These are phyloP conservation scores for Plebejus anna DNA, from an alignment of 2,888 invertebrate genomes.

Conservation along the genomic window DNA sequence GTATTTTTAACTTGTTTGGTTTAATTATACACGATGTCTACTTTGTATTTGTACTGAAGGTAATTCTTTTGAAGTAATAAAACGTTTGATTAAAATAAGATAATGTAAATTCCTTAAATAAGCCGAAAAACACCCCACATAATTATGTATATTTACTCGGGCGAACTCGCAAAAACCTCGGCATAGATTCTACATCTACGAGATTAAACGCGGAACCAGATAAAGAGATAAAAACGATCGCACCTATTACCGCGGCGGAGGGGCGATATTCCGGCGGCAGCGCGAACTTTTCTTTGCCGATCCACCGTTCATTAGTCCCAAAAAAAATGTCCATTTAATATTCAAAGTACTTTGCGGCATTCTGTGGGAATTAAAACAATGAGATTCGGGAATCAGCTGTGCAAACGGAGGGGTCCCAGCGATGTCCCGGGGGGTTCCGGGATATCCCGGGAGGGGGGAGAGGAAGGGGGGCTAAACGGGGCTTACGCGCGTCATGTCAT, in stretches of 20 bases:
- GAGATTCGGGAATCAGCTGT: constrained; percentile 33
- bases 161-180: not conserved
- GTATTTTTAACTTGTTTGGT: too few relatives aligned
- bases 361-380: constrained; percentile 38
- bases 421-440: not conserved
- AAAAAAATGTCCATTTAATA: constrained; percentile 36
- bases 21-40: not conserved
- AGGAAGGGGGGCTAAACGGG: not conserved
- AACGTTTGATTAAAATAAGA: not conserved
- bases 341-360: constrained; percentile 36
- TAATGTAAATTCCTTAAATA: not conserved
- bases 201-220: not conserved
- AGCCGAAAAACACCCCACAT: not conserved
- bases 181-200: constrained; percentile 1
- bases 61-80: not conserved
- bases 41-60: not conserved
- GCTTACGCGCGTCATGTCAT: constrained; percentile 11
- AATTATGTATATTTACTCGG: constrained; percentile 3
- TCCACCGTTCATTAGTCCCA: constrained; percentile 33
- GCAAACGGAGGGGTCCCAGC: constrained; percentile 9
- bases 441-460: not conserved
- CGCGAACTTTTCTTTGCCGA: constrained; percentile 28
- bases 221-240: not conserved
- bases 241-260: constrained; percentile 5
- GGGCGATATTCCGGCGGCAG: constrained; percentile 2